Base-by-base conservation (phyloP, 1,140 invertebrate genomes). In the Drosophila tristis region DNA sequence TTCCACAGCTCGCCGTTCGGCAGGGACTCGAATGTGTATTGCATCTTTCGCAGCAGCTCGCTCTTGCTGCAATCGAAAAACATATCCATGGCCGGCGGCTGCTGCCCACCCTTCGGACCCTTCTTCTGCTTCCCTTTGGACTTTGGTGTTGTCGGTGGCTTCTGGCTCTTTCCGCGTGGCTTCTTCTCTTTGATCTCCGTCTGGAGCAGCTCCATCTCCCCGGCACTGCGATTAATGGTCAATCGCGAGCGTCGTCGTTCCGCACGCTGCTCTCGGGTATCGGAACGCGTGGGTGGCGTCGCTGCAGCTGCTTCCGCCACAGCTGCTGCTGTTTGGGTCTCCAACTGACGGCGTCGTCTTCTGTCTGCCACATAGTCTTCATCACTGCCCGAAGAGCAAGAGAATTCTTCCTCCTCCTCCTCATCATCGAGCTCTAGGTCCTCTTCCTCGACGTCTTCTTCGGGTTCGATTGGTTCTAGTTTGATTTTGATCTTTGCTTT, bases 1-100 rank as follows among this genome's bases (percentile, higher is more conserved):
- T 95, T 96, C 96, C 96, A 97, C 0, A 95, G 94, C 79, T 97
- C 96, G 44, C 94, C 94, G 51, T 91, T 92, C 4, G 96, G 96
- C 62, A 96, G 92, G 15, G 92, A 93, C 92, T 97, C 96, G 81
- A 97, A 97, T 0, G 96, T 95, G 87, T 96, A 97, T 56, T 94
- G 93, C 87, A 96, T 93, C 77, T 95, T 94, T 66, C 94, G 94
- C 23, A 95, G 31, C 7, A 70, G 51, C 39, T 76, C 86, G 23
- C 89, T 91, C 8, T 90, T 89, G 26, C 58, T 79, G 39, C 67
- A 81, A 50, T 91, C 89, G 31, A 85, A 91, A 25, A 80, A 56
- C 4, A 76, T 57, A 26, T 89, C 78, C 7, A 65, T 60, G 8
- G 58, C 35, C 20, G 50, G 45, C n/a, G 59, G 45, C 35, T 39